A percentile compares a stretch with the other conserved stretches of the same genome.
phyloP scores from a whole-genome alignment of 2,888 invertebrate genomes.

The Perizoma affinitatum region DNA sequence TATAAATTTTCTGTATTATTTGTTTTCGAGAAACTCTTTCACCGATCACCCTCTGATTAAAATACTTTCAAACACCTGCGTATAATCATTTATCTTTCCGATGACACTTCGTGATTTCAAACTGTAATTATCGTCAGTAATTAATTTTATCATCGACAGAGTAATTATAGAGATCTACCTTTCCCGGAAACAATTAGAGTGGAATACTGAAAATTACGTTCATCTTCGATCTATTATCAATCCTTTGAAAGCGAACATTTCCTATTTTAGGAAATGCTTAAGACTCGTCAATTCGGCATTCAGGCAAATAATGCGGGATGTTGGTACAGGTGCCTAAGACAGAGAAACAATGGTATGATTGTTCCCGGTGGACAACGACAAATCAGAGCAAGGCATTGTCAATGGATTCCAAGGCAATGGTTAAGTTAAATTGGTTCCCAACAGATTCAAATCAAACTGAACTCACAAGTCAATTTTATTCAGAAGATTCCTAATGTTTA shows the following conservation, averaged over 20 bases:
- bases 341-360: constrained; percentile 35
- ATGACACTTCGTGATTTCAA: constrained; percentile 53
- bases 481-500: background rate
- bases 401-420: constrained; percentile 33
- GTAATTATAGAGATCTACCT: constrained; percentile 44
- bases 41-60: constrained; percentile 47
- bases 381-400: constrained; percentile 38
- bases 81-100: constrained; percentile 55
- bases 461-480: constrained; percentile 4
- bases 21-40: constrained; percentile 16
- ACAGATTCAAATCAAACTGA: constrained; percentile 34
- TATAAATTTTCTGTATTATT: background rate
- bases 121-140: constrained; percentile 56
- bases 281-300: background rate
- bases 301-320: constrained; percentile 1
- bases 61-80: constrained; percentile 58
- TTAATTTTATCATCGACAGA: constrained; percentile 43
- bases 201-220: no score
- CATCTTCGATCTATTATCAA: background rate
- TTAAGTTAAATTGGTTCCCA: constrained; percentile 60
- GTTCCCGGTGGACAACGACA: constrained; percentile 32
- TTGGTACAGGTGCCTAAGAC: constrained; percentile 6
- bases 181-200: constrained; percentile 28
- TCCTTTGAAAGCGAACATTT: background rate
- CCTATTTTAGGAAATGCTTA: no score